Base-by-base conservation (phyloP, 2,797 vertebrate species). In the Carapus acus region DNA sequence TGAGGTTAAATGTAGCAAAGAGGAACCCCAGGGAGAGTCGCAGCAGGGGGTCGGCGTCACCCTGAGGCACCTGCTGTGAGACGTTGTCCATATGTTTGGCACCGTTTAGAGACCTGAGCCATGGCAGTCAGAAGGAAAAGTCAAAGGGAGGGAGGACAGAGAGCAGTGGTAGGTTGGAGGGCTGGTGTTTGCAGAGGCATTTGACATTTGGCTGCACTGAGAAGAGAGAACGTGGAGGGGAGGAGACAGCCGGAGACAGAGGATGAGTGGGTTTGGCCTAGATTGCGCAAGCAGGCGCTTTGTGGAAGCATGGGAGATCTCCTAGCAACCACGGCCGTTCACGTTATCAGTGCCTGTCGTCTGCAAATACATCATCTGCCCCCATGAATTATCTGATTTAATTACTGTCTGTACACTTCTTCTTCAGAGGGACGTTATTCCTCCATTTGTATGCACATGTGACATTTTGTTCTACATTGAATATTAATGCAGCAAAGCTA, bases 71-170 rank as follows among this genome's bases (percentile, higher is more conserved):
- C n/a, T n/a, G n/a, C n/a, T n/a, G n/a, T n/a, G n/a, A n/a, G n/a
- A n/a, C n/a, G n/a, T n/a, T n/a, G n/a, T n/a, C n/a, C n/a, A n/a
- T n/a, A n/a, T 33, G 31, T 33, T 33, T 33, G 46, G 43, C 7
- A 46, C 47, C 37, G 29, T 58, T 22, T 36, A 8, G 23, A 12
- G 43, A 43, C n/a, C n/a, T n/a, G 20, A 48, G 58, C 9, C 43
- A n/a, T 24, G 38, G 53, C 4, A 47, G 43, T 33, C 29, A 51
- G 60, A 31, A 24, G 20, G 17, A 47, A 41, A 3, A 37, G 43
- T 52, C 17, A 7, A 29, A 67, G 38, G 45, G 51, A 43, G 31
- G 51, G 39, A 49, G 54, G 65, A 75, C 59, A 64, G 65, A 27
- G 13, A 29, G 55, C 21, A 48, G 52, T 43, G 23, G 53, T 33